These are phyloP conservation scores for Diplazon laetatorius DNA, from an alignment of 2,888 invertebrate genomes.

Conservation along the genomic window DNA sequence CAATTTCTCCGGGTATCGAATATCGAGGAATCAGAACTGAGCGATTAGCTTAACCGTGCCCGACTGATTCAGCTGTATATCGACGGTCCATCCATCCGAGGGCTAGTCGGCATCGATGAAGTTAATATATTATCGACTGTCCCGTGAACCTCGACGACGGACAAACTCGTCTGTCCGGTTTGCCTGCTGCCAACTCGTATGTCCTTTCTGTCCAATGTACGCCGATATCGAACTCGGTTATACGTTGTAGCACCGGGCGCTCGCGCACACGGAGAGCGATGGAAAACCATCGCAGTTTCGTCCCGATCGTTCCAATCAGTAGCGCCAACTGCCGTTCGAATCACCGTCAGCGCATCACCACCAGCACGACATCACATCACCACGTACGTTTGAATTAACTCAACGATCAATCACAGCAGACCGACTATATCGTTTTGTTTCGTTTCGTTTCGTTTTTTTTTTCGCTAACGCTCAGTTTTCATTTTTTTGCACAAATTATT, in stretches of 20 bases:
- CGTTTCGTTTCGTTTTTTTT: no score
- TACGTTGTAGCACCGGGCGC: slow-evolving; percentile 5
- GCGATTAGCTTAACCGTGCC: slow-evolving; percentile 55
- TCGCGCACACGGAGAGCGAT: slow-evolving; percentile 28
- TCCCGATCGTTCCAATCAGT: slow-evolving; percentile 72
- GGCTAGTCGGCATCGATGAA: slow-evolving; percentile 66
- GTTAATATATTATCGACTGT: slow-evolving; percentile 76
- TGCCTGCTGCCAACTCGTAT: slow-evolving; percentile 27
- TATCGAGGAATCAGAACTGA: slow-evolving; percentile 53
- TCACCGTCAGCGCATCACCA: slow-evolving; percentile 11
- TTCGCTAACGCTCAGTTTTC: no score
- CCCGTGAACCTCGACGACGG: slow-evolving; percentile 67
- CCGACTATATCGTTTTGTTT: neutral
- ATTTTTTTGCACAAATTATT: neutral
- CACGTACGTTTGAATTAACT: slow-evolving; percentile 51
- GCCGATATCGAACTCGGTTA: slow-evolving; percentile 68
- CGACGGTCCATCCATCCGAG: slow-evolving; percentile 49
- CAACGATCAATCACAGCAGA: slow-evolving; percentile 57
- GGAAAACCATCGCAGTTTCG: slow-evolving; percentile 49
- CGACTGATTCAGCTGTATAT: slow-evolving; percentile 44
- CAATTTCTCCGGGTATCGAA: slow-evolving; percentile 44
- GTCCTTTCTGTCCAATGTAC: slow-evolving; percentile 50
- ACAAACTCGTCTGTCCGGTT: slow-evolving; percentile 44
- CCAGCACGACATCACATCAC: slow-evolving; percentile 9
- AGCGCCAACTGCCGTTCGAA: slow-evolving; percentile 50